These are phyloP conservation scores for Corythornis madagascariensis DNA, from an alignment of 2,113 vertebrate species.

Conservation along the genomic window DNA sequence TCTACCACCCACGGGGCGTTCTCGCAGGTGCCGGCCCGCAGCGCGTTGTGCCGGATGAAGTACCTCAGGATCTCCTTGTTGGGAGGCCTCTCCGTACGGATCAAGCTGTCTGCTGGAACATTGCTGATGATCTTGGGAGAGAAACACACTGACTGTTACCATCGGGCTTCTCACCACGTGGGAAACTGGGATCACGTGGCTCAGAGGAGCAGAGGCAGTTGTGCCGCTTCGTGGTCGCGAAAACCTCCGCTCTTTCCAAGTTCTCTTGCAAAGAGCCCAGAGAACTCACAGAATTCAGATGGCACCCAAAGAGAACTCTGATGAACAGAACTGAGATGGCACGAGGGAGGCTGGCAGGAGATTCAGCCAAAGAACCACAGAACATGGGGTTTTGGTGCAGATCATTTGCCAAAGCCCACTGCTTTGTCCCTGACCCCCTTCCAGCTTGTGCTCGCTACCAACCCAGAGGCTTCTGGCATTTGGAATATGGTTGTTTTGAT, in stretches of 20 bases:
- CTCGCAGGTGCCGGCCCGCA: conserved; percentile 89
- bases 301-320: no score
- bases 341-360: background rate
- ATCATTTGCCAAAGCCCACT: background rate
- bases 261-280: background rate
- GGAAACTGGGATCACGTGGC: background rate
- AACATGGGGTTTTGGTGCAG: accelerated
- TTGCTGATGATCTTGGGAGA: conserved; percentile 88
- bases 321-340: background rate
- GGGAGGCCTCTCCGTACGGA: conserved; percentile 92
- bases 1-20: conserved; percentile 97
- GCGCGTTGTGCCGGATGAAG: conserved; percentile 92
- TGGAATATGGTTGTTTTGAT: no score
- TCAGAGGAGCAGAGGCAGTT: background rate
- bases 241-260: background rate
- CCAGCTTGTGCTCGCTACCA: no score
- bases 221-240: background rate
- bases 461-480: no score
- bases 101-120: conserved; percentile 90
- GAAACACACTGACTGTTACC: background rate
- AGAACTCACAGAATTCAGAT: background rate
- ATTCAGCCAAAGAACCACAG: background rate
- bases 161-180: background rate
- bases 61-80: conserved; percentile 99
- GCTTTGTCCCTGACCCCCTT: no score